Percentiles rank a stretch among this genome's conserved stretches.
Evolutionary conservation across 2,888 invertebrate species (phyloP).

Genomic region (Marronus borbonicus): DNA sequence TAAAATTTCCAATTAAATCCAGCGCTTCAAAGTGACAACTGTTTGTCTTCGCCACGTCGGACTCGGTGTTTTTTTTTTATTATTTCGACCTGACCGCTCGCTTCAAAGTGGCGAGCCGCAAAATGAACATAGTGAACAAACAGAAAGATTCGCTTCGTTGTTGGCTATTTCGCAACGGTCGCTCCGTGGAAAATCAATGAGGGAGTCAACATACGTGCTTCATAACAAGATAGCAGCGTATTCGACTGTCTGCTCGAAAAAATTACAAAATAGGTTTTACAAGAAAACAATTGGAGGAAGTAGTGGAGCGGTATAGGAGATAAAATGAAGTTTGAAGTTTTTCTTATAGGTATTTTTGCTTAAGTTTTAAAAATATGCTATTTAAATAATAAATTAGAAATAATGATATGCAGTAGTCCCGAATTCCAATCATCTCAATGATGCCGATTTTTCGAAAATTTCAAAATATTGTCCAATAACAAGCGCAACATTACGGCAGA

Average conservation of each 20-base stretch:
- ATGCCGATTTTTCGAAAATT: too few relatives aligned
- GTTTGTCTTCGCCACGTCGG: conserved; percentile 9
- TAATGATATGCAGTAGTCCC: too few relatives aligned
- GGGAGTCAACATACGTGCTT: conserved; percentile 24
- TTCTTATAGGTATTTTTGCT: too few relatives aligned
- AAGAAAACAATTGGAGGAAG: too few relatives aligned
- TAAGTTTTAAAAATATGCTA: too few relatives aligned
- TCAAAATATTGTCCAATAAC: background rate
- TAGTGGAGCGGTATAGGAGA: too few relatives aligned
- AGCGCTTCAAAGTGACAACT: background rate
- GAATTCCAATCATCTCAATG: too few relatives aligned
- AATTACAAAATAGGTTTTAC: too few relatives aligned
- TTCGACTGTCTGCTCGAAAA: background rate
- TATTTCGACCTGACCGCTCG: conserved; percentile 27
- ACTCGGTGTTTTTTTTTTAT: background rate
- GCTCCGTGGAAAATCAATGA: conserved; percentile 21
- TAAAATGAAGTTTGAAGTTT: background rate
- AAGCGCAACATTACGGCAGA: background rate
- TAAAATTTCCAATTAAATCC: conserved; percentile 23
- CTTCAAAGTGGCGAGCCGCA: conserved; percentile 32
- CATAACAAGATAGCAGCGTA: background rate
- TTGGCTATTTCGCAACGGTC: conserved; percentile 13
- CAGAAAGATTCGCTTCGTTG: conserved; percentile 18
- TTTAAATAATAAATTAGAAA: too few relatives aligned
- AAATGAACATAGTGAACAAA: conserved; percentile 37